phyloP scores from a whole-genome alignment of 2,888 invertebrate genomes.

The Megamerina dolium region DNA sequence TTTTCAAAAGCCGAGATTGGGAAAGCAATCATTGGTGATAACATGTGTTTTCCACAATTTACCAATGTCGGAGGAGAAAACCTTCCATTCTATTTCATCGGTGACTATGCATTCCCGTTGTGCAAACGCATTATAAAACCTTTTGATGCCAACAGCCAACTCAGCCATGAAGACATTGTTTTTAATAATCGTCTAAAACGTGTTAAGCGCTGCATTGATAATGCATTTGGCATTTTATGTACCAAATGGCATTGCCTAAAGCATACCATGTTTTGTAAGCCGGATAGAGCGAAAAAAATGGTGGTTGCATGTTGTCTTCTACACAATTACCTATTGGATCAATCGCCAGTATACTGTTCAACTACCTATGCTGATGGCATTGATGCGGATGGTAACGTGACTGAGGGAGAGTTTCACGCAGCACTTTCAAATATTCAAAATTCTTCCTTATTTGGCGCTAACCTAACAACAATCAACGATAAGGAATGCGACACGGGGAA shows the following conservation, averaged over 20 bases:
- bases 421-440: not conserved
- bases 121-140: too few species aligned
- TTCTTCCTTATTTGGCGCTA: not conserved
- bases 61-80: too few species aligned
- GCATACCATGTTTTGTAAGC: not conserved
- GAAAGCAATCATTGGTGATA: too few species aligned
- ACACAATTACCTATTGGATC: slow-evolving; percentile 1
- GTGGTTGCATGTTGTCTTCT: not conserved
- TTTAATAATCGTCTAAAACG: slow-evolving; percentile 6
- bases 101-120: too few species aligned
- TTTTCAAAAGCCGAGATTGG: too few species aligned
- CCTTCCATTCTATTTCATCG: too few species aligned
- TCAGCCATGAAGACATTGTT: slow-evolving; percentile 1
- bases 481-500: too few species aligned
- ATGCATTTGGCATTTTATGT: slow-evolving; percentile 8
- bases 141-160: too few species aligned
- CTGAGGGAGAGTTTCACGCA: not conserved
- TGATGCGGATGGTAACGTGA: not conserved
- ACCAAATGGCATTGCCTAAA: slow-evolving; percentile 1
- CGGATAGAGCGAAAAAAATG: not conserved
- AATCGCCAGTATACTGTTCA: not conserved
- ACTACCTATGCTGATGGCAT: not conserved
- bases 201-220: slow-evolving; percentile 4
- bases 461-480: not conserved
- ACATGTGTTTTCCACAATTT: too few species aligned